Base-by-base conservation (phyloP, 1,140 invertebrate species). In the Drosophila lowei region DNA sequence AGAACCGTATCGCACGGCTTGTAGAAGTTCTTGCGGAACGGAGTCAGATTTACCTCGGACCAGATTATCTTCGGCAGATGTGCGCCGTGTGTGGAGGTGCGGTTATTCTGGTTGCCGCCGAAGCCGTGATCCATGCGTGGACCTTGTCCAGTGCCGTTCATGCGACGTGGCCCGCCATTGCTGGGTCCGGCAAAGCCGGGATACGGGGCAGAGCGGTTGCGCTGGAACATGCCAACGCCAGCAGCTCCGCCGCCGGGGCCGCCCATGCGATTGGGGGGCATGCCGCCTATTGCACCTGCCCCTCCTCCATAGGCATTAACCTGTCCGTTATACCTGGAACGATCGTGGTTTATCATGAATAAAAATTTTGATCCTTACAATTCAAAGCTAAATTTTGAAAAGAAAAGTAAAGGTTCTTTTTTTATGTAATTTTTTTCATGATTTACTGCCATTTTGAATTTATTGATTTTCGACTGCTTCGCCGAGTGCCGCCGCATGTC, bases 1-100 rank as follows among this genome's bases (percentile, higher is more conserved):
- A 94, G 92, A 25, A 97, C 96, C 55, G 94, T 93, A 3, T 94
- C 93, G 89, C 95, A 95, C 48, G 97, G 97, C 68, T 95, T 92
- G 90, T 98, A 99, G 90, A 99, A 99, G 86, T 98, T 96, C 93
- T 98, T 98, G 86, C 97, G 96, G 92, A 99, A 98, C 6, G 96
- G 95, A 60, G 95, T 95, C 5, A 98, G 92, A 64, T 95, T 93
- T 52, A 93, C 94, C 34, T 90, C 89, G 0, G 90, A 85, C 96
- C 97, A 98, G 63, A 95, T 93, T 13, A 96, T 95, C 89, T 96
- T 97, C 5, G 96, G 92, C n/a, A 97, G 91, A 73, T 93, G 94
- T 11, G 95, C 95, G 11, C 96, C 81, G 25, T 86, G 81, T 6
- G 72, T 86, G 3, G 78, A 81, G 95, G 13, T 95, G 93, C 71